Percentiles rank a stretch among this genome's conserved stretches.
Evolutionary conservation across 2,888 invertebrate genomes (phyloP).

Genomic region (Julus scandinavius): DNA sequence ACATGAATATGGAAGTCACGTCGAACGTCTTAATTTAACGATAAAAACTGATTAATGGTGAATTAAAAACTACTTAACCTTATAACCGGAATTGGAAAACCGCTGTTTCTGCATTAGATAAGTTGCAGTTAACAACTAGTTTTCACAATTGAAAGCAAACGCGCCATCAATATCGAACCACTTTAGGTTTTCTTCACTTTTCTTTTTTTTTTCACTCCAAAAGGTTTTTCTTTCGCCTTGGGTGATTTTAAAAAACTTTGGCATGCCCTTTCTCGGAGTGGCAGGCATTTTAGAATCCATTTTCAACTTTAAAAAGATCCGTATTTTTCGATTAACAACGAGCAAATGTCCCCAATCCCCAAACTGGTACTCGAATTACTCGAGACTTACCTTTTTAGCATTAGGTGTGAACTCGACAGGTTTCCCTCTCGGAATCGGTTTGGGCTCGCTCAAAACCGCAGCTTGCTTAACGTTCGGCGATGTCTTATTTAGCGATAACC

Average conservation of each 20-base stretch:
- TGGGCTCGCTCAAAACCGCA: neutral
- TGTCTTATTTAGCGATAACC: neutral
- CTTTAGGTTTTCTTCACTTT: constrained; percentile 4
- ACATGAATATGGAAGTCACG: too few species aligned
- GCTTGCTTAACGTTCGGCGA: neutral
- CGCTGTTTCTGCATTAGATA: neutral
- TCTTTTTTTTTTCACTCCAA: neutral
- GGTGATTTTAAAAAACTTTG: constrained; percentile 17
- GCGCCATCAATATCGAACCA: constrained; percentile 15
- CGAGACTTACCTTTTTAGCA: neutral
- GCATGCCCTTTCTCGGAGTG: neutral
- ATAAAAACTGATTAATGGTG: too few species aligned
- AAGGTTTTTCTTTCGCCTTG: constrained; percentile 5
- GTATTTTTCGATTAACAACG: neutral
- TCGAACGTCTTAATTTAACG: too few species aligned
- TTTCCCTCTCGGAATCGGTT: neutral
- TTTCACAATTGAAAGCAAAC: constrained; percentile 22
- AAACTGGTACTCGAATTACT: neutral
- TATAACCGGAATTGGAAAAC: too few species aligned
- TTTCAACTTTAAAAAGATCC: neutral
- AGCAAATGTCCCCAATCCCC: too few species aligned
- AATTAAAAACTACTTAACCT: too few species aligned
- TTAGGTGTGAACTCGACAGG: neutral
- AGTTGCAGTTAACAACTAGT: neutral
- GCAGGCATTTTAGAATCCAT: neutral